Percentiles rank a stretch among this genome's conserved stretches.
Conservation (phyloP, 2,113 vertebrate genomes). For the Monopterus albus region DNA sequence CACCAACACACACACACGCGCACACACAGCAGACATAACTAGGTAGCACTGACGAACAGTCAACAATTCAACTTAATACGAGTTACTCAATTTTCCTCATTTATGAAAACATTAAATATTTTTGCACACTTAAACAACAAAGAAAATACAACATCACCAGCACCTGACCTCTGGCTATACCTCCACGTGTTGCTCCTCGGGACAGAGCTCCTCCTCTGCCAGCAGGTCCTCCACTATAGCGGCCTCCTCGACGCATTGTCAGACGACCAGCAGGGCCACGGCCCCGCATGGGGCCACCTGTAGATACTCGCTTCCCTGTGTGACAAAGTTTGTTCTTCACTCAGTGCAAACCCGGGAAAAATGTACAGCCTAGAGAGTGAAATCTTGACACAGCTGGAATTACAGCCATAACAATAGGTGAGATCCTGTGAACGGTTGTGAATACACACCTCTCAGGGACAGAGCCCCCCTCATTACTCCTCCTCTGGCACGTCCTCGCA, state of each 20-base stretch:
- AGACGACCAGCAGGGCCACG: conserved; percentile 87
- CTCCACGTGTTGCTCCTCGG: conserved; percentile 86
- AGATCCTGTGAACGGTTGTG: background rate
- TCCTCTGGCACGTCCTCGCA: conserved; percentile 87
- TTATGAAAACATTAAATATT: background rate
- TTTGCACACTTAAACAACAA: background rate
- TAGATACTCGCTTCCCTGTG: conserved; percentile 58
- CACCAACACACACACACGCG: background rate
- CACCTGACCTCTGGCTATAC: conserved; percentile 45
- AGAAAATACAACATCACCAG: background rate
- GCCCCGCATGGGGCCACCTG: conserved; percentile 86
- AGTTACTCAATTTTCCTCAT: background rate
- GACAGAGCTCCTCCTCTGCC: conserved; percentile 88
- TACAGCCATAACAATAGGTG: background rate
- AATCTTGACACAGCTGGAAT: too few species aligned
- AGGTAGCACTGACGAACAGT: background rate
- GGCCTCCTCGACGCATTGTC: conserved; percentile 86
- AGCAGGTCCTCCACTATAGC: conserved; percentile 81
- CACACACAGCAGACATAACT: background rate
- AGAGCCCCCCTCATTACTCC: conserved; percentile 88
- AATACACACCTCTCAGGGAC: conserved; percentile 87
- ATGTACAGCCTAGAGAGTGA: background rate
- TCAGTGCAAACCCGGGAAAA: background rate
- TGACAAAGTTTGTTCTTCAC: background rate
- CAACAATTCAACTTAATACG: background rate